These are phyloP conservation scores for Malurus melanocephalus DNA, from an alignment of 2,113 vertebrate species.

Conservation along the genomic window DNA sequence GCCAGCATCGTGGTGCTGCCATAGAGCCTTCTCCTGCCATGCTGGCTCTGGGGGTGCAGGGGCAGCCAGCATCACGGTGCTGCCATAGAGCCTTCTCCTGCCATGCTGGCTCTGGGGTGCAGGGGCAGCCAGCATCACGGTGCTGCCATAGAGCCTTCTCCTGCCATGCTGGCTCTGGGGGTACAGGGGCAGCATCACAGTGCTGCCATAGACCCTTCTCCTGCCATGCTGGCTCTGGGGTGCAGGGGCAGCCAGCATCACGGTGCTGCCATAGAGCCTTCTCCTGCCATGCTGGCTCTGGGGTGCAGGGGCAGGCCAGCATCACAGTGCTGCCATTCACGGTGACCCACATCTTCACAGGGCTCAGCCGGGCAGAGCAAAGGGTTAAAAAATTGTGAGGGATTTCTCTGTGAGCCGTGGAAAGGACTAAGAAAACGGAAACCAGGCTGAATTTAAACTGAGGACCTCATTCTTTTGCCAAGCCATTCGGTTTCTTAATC, in stretches of 20 bases:
- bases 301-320: accelerated
- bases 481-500: conserved; percentile 28
- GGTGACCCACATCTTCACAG: neutral
- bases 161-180: accelerated
- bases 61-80: too few relatives aligned
- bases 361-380: neutral
- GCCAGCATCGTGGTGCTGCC: too few relatives aligned
- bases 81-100: too few relatives aligned
- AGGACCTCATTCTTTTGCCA: conserved; percentile 51
- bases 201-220: neutral
- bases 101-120: accelerated
- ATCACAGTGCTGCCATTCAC: accelerated
- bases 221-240: too few relatives aligned
- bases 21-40: too few relatives aligned
- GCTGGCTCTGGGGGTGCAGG: too few relatives aligned
- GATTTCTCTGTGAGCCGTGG: neutral
- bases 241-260: too few relatives aligned
- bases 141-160: neutral
- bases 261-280: too few relatives aligned
- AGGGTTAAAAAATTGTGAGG: conserved; percentile 8
- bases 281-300: accelerated
- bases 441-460: conserved; percentile 53
- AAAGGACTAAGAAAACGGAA: conserved; percentile 38
- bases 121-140: accelerated
- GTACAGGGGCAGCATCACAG: accelerated